A percentile compares a stretch with the other conserved stretches of the same genome.
Conservation (phyloP, 2,113 vertebrate genomes). For the Epinephelus lanceolatus region DNA sequence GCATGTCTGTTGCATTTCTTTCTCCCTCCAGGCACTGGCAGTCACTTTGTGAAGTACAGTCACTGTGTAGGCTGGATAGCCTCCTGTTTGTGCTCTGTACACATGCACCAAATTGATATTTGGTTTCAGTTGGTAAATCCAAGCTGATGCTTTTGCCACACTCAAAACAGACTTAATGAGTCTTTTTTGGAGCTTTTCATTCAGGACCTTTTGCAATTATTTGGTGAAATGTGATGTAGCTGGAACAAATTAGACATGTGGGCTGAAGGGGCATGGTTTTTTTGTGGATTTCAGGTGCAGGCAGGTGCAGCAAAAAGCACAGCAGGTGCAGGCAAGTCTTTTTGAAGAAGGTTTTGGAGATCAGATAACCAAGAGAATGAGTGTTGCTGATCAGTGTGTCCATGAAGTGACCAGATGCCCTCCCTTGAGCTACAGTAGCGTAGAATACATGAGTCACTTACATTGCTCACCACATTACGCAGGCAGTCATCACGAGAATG, state of each 20-base stretch:
- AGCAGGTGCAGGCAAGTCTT: not conserved
- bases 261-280: not conserved
- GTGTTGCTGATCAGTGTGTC: not conserved
- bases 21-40: not conserved
- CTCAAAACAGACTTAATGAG: conserved; percentile 3
- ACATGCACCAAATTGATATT: not conserved
- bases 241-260: conserved; percentile 4
- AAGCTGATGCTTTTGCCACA: not conserved
- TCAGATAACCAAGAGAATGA: not conserved
- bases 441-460: conserved; percentile 45
- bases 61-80: not conserved
- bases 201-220: not conserved
- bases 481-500: conserved; percentile 62
- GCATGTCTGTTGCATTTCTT: not conserved
- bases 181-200: conserved; percentile 5
- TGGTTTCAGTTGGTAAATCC: conserved; percentile 3
- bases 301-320: conserved; percentile 10
- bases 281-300: not conserved
- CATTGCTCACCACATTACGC: conserved; percentile 45
- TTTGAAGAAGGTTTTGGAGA: not conserved
- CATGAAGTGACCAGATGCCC: conserved; percentile 37
- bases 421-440: conserved; percentile 10
- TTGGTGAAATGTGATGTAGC: conserved; percentile 12
- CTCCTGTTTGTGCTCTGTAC: not conserved
- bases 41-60: not conserved